Evolutionary conservation across 1,140 invertebrate species (phyloP), one percentile per base, ranked within the genome.

Genomic region (Megathymus violae): DNA sequence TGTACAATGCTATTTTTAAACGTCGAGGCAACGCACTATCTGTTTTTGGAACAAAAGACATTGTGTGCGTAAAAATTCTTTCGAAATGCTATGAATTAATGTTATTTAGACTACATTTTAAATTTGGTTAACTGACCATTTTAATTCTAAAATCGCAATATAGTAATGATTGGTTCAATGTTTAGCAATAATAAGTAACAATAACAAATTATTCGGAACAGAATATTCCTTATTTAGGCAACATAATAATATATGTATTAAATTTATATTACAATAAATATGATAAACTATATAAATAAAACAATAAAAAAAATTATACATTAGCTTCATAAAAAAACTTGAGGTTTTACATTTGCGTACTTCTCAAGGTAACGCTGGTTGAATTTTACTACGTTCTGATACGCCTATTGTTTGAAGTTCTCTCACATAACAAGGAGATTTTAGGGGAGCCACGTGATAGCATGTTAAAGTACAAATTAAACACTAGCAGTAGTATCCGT

Each of bases 401-500:
- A 60, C 46, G 64, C 52, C 40, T 62, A 54, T 63, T 67, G 64
- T 76, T 74, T 74, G 63, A 67, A 69, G 74, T 71, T 63, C 67
- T 63, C 64, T 60, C 64, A 72, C 64, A 74, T 48, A 69, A 41
- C 60, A 44, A 34, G 41, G 65, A 48, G 47, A 66, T 70, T 67
- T 71, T 68, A 80, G 62, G 34, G 41, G 50, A 50, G 72, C 78
- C 80, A 82, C 81, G 80, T 85, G 78, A 85, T 80, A 79, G 71
- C 70, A 67, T 81, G 78, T 87, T 84, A 88, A 87, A 87, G 71
- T 81, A 85, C 79, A 82, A 88, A 88, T 83, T 85, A 89, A 87
- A 87, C 66, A 74, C 76, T 82, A 76, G 66, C 79, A 77, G 50
- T 77, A 61, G 58, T 64, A 75, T 36, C 2, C 82, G 78, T 80